A percentile compares a stretch with the other conserved stretches of the same genome.
These are phyloP conservation scores for Sorex fumeus DNA, from an alignment of 2,113 vertebrate genomes.

Conservation along the genomic window DNA sequence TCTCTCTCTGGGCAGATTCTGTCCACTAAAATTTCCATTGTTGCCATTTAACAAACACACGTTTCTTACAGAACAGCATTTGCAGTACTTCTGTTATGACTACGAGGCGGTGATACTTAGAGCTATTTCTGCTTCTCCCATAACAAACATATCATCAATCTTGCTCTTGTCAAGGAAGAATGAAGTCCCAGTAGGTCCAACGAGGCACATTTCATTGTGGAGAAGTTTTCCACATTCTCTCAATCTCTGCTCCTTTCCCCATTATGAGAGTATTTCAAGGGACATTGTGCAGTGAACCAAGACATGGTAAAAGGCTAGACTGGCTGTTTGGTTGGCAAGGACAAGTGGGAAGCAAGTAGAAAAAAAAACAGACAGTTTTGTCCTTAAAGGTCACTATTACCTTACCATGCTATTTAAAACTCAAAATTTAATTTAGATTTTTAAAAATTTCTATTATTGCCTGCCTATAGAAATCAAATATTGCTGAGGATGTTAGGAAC, in stretches of 20 bases:
- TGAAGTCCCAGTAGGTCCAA: background rate
- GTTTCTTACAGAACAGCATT: background rate
- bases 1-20: background rate
- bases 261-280: slow-evolving; percentile 1
- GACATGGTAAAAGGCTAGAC: background rate
- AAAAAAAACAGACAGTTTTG: background rate
- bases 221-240: background rate
- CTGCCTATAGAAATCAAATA: slow-evolving; percentile 33
- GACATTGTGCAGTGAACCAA: slow-evolving; percentile 43
- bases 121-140: slow-evolving; percentile 29
- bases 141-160: slow-evolving; percentile 25
- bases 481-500: background rate
- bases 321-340: slow-evolving; percentile 12
- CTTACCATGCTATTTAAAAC: slow-evolving; percentile 28
- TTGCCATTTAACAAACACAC: slow-evolving; percentile 3
- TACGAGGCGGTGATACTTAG: background rate
- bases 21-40: background rate
- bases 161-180: slow-evolving; percentile 32
- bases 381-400: slow-evolving; percentile 48
- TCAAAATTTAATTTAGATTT: slow-evolving; percentile 66
- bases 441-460: background rate
- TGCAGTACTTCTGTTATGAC: background rate
- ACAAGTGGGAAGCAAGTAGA: background rate
- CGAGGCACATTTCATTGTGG: background rate
- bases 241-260: background rate